Evolutionary conservation across 2,888 invertebrate genomes (phyloP).

Genomic region (Margaritifera margaritifera): DNA sequence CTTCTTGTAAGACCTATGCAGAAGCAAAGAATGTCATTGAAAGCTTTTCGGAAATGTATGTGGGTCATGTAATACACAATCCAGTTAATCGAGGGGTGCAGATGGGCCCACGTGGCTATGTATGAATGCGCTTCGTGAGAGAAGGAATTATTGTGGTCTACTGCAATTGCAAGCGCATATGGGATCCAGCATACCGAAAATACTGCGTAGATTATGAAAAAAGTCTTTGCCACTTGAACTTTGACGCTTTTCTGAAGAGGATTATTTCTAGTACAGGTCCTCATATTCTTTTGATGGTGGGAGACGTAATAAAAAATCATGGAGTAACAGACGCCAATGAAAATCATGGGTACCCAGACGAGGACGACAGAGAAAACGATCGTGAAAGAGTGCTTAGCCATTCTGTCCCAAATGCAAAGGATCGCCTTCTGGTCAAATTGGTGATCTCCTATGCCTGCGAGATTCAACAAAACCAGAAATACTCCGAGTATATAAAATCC

Average conservation of each 20-base stretch:
- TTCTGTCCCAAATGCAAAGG: slow-evolving; percentile 52
- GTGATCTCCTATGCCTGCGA: slow-evolving; percentile 45
- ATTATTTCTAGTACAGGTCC: background rate
- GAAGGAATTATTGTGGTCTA: slow-evolving; percentile 29
- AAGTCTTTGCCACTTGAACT: slow-evolving; percentile 33
- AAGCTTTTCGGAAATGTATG: slow-evolving; percentile 30
- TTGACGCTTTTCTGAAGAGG: background rate
- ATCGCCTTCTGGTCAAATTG: slow-evolving; percentile 45
- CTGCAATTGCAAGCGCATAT: slow-evolving; percentile 34
- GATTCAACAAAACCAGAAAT: slow-evolving; percentile 42
- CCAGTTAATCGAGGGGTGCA: slow-evolving; percentile 45
- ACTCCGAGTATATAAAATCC: slow-evolving; percentile 36
- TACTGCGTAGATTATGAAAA: slow-evolving; percentile 32
- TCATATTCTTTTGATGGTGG: slow-evolving; percentile 3
- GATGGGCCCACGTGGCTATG: slow-evolving; percentile 41
- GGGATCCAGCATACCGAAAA: slow-evolving; percentile 46
- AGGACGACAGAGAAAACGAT: slow-evolving; percentile 36
- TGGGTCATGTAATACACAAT: slow-evolving; percentile 38
- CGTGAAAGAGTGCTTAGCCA: slow-evolving; percentile 44
- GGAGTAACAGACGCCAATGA: slow-evolving; percentile 34
- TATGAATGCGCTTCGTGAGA: slow-evolving; percentile 34
- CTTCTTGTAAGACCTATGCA: background rate
- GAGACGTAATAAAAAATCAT: slow-evolving; percentile 21
- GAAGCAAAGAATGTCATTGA: slow-evolving; percentile 15
- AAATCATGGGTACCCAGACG: slow-evolving; percentile 29